A percentile compares a stretch with the other conserved stretches of the same genome.
Evolutionary conservation across 2,797 vertebrate species (phyloP).

Genomic region (Octomys mimax): DNA sequence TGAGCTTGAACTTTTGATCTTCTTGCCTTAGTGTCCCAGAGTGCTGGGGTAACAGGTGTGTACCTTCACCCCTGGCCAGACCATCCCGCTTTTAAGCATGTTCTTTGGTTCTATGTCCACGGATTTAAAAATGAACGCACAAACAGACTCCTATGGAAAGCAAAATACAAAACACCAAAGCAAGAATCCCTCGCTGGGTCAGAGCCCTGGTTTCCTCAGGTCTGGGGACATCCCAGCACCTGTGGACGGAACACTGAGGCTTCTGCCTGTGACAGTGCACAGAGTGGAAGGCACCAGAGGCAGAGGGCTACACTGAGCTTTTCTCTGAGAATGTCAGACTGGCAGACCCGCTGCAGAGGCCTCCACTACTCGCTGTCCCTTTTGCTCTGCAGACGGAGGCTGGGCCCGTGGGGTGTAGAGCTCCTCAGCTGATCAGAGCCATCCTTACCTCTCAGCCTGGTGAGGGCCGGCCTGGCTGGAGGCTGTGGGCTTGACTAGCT

Average conservation of each 20-base stretch:
- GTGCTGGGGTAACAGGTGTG: background rate
- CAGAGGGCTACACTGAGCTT: background rate
- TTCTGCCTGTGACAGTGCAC: background rate
- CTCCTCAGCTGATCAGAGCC: background rate
- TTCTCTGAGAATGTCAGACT: background rate
- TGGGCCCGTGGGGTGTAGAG: rapidly evolving
- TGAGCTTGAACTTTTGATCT: background rate
- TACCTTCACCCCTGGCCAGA: background rate
- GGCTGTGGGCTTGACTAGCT: rapidly evolving
- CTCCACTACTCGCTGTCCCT: rapidly evolving
- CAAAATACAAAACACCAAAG: background rate
- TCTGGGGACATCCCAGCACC: background rate
- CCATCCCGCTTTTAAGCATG: background rate
- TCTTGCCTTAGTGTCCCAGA: background rate
- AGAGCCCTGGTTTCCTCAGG: background rate
- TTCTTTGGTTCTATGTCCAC: background rate
- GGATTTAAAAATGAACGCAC: background rate
- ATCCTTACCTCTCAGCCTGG: background rate
- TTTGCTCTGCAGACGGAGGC: rapidly evolving
- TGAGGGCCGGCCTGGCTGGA: background rate
- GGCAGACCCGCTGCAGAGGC: background rate
- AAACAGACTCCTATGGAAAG: no score
- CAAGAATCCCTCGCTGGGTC: background rate
- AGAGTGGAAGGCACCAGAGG: background rate
- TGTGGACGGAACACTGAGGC: rapidly evolving